Base-by-base conservation (phyloP, 2,113 vertebrate genomes). In the Triplophysa tibetana region DNA sequence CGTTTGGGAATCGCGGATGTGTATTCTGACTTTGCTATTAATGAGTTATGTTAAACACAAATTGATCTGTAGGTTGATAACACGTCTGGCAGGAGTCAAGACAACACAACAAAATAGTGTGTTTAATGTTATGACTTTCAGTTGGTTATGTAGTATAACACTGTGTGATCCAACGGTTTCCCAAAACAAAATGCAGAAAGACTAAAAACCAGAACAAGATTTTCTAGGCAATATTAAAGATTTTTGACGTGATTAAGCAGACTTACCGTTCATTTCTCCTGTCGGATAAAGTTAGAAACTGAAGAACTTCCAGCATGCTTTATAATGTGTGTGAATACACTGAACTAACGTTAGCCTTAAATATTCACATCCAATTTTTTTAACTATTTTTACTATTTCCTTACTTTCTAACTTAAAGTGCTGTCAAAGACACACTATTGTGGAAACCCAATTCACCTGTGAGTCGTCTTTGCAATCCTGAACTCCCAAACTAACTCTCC, bases 201-300 rank as follows among this genome's bases (percentile, higher is more conserved):
- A 8, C 6, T 5, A 8, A n/a, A 17, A n/a, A 56, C 14, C 7
- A 4, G 29, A 11, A 21, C 8, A 38, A 17, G 29, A 11, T 10
- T 72, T 60, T 73, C 58, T 23, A 60, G 23, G 16, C 4, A 12
- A n/a, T 17, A 8, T 38, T 8, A 6, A 52, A 52, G 23, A 17
- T 48, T 12, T 68, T 12, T 21, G 1, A 73, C 3, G 2, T 13
- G 10, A 26, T 75, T 4, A 64, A 64, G 29, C 60, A 21, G 17
- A 63, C 75, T 77, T 65, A 77, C 75, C 61, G 1, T 10, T 65
- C 65, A 65, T 52, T 21, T 77, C 3, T 48, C 58, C 41, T 4
- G 41, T 24, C 16, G 19, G 56, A 62, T 75, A 21, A 75, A 62
- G 54, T 16, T 60, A 11, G 23, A 75, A 62, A 3, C 33, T 38